Base-by-base conservation (phyloP, 2,888 invertebrate genomes). In the Idaea dimidiata region DNA sequence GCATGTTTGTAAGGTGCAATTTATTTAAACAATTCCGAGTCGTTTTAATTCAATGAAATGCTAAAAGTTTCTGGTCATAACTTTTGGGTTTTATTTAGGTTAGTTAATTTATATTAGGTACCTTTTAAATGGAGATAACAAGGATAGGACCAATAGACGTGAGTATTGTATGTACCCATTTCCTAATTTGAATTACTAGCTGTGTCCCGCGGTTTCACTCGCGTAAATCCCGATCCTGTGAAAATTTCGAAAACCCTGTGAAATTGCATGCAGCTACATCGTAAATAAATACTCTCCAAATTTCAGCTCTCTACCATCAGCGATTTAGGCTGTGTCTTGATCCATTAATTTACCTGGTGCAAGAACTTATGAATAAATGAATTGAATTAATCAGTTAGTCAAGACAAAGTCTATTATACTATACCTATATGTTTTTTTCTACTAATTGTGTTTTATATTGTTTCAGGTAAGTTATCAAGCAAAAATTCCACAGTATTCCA, bases 41-140 rank as follows among this genome's bases (percentile, higher is more conserved):
- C 43, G 43, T 43, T 43, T 43, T 43, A 43, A 43, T 43, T 43
- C 43, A 43, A 43, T 43, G 43, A 43, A 43, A 43, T 43, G 43
- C 43, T 43, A 43, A 10, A 43, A 43, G 43, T 43, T 43, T 43
- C 10, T 5, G 43, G 43, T 43, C 43, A 43, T 43, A 43, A 43
- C 43, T 43, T 43, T 43, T 43, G 43, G 43, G 43, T 43, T 43
- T 43, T 43, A 43, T 43, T 43, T 43, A 43, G 43, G 43, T 43
- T 43, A 10, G 43, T 43, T 43, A 8, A 43, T 43, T 43, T 43
- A 43, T 43, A 43, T 43, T 43, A 43, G 8, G 7, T 43, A 43
- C 43, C 43, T 43, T 43, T 43, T 43, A 43, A 43, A 43, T 43
- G 43, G 43, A 43, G 43, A 43, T 43, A 43, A 43, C 43, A 43